Evolutionary conservation across 2,113 vertebrate genomes (phyloP).

Genomic region (human): DNA sequence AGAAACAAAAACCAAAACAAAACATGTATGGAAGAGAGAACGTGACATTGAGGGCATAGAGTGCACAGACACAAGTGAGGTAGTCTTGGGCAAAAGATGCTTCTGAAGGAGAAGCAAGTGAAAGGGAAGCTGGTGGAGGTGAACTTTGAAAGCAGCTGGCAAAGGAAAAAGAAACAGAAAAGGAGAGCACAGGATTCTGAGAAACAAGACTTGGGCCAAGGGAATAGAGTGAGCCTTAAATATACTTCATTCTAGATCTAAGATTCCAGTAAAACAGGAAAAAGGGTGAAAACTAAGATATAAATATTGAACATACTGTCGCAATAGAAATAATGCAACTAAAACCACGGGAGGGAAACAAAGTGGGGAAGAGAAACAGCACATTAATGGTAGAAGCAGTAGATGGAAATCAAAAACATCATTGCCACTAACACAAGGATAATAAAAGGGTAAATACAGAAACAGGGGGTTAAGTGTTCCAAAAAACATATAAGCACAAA

Average conservation of each 20-base stretch:
- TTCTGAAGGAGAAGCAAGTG: not conserved
- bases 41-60: not conserved
- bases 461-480: not conserved
- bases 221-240: not conserved
- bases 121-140: not conserved
- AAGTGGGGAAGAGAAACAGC: not conserved
- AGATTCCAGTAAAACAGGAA: not conserved
- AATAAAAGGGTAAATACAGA: not conserved
- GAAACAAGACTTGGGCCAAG: not conserved
- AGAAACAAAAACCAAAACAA: not conserved
- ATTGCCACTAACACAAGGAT: rapidly evolving
- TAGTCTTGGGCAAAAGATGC: not conserved
- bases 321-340: not conserved
- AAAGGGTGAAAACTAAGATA: not conserved
- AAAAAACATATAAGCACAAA: not conserved
- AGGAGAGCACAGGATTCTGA: not conserved
- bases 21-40: not conserved
- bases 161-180: not conserved
- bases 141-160: not conserved
- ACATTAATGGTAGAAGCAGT: not conserved
- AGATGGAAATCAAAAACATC: not conserved
- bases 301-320: not conserved
- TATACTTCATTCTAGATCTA: not conserved
- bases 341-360: not conserved
- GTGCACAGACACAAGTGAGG: not conserved